Evolutionary conservation across 2,113 vertebrate genomes (phyloP).

Genomic region (Penelope pileata): DNA sequence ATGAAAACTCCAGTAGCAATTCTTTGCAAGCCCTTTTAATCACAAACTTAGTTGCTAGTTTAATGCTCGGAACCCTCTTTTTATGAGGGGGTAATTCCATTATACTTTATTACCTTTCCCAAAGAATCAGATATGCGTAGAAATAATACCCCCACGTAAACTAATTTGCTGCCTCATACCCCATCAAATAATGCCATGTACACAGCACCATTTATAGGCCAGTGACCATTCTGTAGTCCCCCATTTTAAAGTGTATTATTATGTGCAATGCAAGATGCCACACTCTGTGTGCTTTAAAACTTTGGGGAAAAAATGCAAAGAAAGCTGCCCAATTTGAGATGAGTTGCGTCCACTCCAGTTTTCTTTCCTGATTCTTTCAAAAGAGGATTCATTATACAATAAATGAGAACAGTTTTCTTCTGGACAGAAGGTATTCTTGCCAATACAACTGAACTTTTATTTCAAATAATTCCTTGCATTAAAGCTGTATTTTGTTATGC

Average conservation of each 20-base stretch:
- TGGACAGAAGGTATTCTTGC: neutral
- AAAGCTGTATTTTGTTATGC: slow-evolving; percentile 25
- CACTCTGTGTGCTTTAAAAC: neutral
- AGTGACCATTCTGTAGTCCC: neutral
- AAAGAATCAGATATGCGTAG: neutral
- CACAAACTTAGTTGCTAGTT: neutral
- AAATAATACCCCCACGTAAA: neutral
- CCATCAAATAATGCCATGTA: neutral
- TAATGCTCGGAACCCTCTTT: neutral
- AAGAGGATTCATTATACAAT: neutral
- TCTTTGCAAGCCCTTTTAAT: neutral
- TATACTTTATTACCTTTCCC: neutral
- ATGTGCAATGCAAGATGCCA: neutral
- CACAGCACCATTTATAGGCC: neutral
- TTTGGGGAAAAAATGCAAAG: neutral
- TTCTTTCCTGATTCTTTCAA: neutral
- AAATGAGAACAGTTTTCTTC: neutral
- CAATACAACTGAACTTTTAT: slow-evolving; percentile 51
- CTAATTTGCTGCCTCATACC: neutral
- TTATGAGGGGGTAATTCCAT: neutral
- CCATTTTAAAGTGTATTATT: neutral
- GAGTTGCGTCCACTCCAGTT: neutral
- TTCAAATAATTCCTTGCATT: slow-evolving; percentile 47
- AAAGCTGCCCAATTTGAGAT: neutral
- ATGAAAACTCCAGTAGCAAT: neutral